Evolutionary conservation across 2,113 vertebrate genomes (phyloP).

Genomic region (Microtus oregoni): DNA sequence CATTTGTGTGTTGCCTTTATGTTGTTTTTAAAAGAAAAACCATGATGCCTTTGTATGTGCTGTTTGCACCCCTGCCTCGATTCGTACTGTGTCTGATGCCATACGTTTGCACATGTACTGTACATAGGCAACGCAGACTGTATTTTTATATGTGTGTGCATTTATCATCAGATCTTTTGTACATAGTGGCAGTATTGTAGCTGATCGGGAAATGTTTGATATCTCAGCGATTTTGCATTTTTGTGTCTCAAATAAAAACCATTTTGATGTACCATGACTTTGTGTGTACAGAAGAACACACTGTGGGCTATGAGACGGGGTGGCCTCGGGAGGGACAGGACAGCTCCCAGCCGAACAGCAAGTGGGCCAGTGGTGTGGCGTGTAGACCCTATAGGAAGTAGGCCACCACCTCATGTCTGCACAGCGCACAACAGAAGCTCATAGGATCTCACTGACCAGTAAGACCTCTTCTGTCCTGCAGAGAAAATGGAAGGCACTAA

Average conservation of each 20-base stretch:
- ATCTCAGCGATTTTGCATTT: constrained; percentile 91
- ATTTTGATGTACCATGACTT: constrained; percentile 81
- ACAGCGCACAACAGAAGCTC: not conserved
- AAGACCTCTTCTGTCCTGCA: not conserved
- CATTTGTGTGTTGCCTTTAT: constrained; percentile 87
- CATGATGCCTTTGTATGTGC: constrained; percentile 92
- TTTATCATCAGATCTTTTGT: constrained; percentile 93
- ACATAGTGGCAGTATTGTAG: constrained; percentile 94
- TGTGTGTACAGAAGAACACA: not conserved
- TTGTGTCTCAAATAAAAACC: constrained; percentile 92
- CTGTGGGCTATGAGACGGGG: too few relatives aligned
- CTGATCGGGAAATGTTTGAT: constrained; percentile 93
- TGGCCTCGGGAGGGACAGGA: too few relatives aligned
- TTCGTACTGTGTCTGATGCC: constrained; percentile 91
- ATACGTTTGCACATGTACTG: constrained; percentile 99
- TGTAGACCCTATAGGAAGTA: not conserved
- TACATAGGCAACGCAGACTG: constrained; percentile 99
- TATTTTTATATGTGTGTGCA: constrained; percentile 97
- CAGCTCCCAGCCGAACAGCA: not conserved
- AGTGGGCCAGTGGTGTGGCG: accelerated
- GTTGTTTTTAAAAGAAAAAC: constrained; percentile 85
- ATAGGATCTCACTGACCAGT: not conserved
- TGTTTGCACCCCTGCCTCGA: constrained; percentile 91
- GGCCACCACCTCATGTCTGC: too few relatives aligned
- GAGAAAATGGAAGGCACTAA: not conserved